Conservation (phyloP, 2,113 vertebrate species). For the Himantopus leucocephalus region DNA sequence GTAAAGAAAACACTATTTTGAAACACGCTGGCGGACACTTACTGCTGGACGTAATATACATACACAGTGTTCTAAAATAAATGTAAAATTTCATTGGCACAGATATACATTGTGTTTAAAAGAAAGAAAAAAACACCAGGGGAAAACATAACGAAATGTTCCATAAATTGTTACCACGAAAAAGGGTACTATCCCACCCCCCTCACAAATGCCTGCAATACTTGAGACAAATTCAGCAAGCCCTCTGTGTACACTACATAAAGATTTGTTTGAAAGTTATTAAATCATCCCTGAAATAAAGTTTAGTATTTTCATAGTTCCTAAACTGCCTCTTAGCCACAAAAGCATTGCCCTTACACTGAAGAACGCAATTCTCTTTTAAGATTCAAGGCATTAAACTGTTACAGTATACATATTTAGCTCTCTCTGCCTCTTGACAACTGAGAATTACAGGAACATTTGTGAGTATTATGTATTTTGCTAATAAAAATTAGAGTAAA, state of each 20-base stretch:
- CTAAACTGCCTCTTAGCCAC: neutral
- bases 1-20: neutral
- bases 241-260: neutral
- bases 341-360: neutral
- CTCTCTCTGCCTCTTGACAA: neutral
- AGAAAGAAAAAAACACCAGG: neutral
- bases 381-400: neutral
- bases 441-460: neutral
- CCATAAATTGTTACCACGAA: neutral
- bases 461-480: neutral
- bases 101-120: neutral
- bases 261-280: neutral
- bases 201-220: neutral
- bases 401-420: neutral
- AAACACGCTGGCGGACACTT: rapidly evolving
- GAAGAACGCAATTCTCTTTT: neutral
- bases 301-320: neutral
- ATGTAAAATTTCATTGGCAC: neutral
- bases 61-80: neutral
- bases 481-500: neutral
- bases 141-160: neutral
- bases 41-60: neutral
- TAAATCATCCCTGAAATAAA: neutral
- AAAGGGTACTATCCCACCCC: neutral
- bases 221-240: neutral